phyloP scores from a whole-genome alignment of 2,888 invertebrate species.

The Drosophila setosimentum region DNA sequence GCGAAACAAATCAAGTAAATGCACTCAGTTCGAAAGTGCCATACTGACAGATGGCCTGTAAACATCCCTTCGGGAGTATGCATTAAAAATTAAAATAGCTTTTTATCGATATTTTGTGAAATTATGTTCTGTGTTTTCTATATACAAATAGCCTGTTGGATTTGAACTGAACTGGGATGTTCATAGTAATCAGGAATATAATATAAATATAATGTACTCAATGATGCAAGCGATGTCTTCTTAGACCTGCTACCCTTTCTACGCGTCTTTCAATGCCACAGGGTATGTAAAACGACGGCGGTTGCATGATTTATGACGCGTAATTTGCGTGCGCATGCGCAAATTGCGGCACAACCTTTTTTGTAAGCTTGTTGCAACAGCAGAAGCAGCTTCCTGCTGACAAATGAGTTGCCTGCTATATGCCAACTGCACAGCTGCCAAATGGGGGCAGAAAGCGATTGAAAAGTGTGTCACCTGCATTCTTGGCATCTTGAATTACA shows the following conservation, averaged over 20 bases:
- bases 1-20: not conserved
- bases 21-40: not conserved
- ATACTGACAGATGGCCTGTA: not conserved
- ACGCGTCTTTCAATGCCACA: not conserved
- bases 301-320: constrained; percentile 74
- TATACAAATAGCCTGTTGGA: not conserved
- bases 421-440: constrained; percentile 8
- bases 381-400: constrained; percentile 66
- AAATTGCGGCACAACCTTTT: constrained; percentile 71
- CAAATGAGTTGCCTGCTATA: constrained; percentile 62
- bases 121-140: not conserved
- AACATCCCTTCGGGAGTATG: not conserved
- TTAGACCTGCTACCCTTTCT: not conserved
- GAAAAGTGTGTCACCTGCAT: constrained; percentile 75
- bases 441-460: constrained; percentile 15
- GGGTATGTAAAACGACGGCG: constrained; percentile 18
- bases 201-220: rapidly evolving
- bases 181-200: not conserved
- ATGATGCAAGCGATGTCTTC: not conserved
- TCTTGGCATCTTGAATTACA: constrained; percentile 59
- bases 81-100: not conserved
- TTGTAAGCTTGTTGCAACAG: constrained; percentile 26
- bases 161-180: not conserved
- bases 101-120: not conserved
- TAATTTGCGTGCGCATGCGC: constrained; percentile 81